A percentile compares a stretch with the other conserved stretches of the same genome.
These are phyloP conservation scores for Micrasema longulum DNA, from an alignment of 1,140 invertebrate genomes.

Conservation along the genomic window DNA sequence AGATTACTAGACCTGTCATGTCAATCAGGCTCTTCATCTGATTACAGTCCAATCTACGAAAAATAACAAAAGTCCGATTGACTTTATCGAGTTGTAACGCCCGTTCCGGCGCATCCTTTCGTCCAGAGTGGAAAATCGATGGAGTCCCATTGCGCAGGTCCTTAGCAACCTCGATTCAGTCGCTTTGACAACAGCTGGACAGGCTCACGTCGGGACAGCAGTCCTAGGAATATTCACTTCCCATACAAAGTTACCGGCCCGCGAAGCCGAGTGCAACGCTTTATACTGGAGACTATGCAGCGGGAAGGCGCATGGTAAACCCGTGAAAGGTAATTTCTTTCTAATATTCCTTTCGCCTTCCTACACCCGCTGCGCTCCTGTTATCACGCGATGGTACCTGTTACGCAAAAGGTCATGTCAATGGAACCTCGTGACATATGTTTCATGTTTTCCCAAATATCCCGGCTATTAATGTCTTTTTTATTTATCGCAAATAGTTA, in stretches of 20 bases:
- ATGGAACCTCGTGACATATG: constrained; percentile 44
- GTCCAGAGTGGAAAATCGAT: constrained; percentile 47
- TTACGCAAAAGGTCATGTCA: constrained; percentile 49
- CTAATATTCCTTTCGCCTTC: background rate
- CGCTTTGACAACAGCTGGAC: constrained; percentile 51
- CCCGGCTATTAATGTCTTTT: no score
- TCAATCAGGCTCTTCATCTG: background rate
- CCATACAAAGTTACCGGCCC: constrained; percentile 22
- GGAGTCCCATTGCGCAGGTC: constrained; percentile 44
- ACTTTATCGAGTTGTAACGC: background rate
- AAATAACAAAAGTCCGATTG: background rate
- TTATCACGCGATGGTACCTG: constrained; percentile 46
- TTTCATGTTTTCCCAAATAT: constrained; percentile 8
- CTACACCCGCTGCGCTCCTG: constrained; percentile 1
- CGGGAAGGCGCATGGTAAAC: constrained; percentile 39
- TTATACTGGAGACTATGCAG: constrained; percentile 39
- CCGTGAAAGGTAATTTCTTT: constrained; percentile 47
- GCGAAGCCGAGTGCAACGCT: constrained; percentile 14
- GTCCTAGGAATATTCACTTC: background rate
- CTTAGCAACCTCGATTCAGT: constrained; percentile 36
- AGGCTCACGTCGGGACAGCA: constrained; percentile 35
- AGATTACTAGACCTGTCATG: background rate
- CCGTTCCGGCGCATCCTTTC: constrained; percentile 28
- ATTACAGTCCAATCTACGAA: background rate
- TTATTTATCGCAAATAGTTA: no score